These are phyloP conservation scores for Ardeotis arabs DNA, from an alignment of 2,113 vertebrate species.

Conservation along the genomic window DNA sequence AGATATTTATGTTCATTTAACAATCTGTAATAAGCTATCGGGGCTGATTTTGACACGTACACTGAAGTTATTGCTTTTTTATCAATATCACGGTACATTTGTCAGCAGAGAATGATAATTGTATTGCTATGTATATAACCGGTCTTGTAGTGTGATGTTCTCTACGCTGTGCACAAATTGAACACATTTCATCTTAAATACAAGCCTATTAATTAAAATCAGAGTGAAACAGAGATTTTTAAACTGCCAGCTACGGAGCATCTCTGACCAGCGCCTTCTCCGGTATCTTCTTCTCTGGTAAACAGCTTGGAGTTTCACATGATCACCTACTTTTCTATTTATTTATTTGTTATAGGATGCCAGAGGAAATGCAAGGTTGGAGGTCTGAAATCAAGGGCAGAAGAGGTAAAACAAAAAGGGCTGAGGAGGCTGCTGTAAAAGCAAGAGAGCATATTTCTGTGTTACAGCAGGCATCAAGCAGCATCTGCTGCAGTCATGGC, in stretches of 20 bases:
- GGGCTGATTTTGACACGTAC: conserved; percentile 47
- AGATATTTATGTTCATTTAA: conserved; percentile 48
- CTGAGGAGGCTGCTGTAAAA: neutral
- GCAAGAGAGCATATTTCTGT: neutral
- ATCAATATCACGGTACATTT: conserved; percentile 64
- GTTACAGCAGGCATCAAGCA: conserved; percentile 7
- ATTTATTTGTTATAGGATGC: neutral
- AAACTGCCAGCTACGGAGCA: neutral
- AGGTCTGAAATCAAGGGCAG: neutral
- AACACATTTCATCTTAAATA: conserved; percentile 50
- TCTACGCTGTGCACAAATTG: conserved; percentile 32
- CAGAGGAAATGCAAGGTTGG: neutral
- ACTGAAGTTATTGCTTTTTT: conserved; percentile 59
- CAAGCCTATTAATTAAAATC: conserved; percentile 59
- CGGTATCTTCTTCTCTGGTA: neutral
- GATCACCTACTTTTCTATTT: neutral
- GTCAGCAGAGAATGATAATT: conserved; percentile 49
- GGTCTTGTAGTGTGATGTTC: conserved; percentile 38
- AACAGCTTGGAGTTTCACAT: neutral
- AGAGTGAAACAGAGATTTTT: conserved; percentile 9
- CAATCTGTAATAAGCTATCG: conserved; percentile 54
- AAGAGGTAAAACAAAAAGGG: neutral
- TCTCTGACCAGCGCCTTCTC: neutral
- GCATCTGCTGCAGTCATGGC: conserved; percentile 60
- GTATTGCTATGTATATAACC: conserved; percentile 29